These are phyloP conservation scores for Cynopterus sphinx DNA, from an alignment of 2,797 vertebrate genomes.

Conservation along the genomic window DNA sequence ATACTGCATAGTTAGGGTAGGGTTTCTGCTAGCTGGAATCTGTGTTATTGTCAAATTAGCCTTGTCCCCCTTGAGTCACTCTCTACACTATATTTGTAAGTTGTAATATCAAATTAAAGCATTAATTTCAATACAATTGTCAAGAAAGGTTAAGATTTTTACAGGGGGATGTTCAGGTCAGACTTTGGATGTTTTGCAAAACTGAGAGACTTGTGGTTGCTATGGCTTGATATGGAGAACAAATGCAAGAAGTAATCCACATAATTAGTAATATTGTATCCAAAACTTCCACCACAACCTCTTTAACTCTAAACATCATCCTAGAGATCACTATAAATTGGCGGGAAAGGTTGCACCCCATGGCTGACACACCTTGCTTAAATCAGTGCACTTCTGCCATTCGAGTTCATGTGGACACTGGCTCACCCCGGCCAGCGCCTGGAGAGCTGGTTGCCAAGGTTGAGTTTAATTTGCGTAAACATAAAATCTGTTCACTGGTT, in stretches of 20 bases:
- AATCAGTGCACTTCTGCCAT: background rate
- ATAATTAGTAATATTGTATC: background rate
- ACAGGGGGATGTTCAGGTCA: background rate
- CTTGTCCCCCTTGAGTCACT: background rate
- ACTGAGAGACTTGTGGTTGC: background rate
- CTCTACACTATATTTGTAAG: background rate
- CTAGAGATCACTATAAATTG: background rate
- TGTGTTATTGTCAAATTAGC: constrained; percentile 15
- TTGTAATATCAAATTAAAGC: constrained; percentile 33
- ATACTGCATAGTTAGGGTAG: background rate
- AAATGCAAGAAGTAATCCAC: background rate
- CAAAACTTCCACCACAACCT: background rate
- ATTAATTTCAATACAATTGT: background rate
- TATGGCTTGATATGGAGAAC: background rate
- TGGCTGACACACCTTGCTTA: background rate
- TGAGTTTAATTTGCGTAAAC: constrained; percentile 59
- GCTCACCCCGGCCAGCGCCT: background rate
- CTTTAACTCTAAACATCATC: background rate
- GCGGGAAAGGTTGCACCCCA: background rate
- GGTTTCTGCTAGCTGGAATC: background rate
- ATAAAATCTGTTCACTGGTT: constrained; percentile 36
- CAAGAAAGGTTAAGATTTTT: background rate
- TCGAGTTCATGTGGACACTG: background rate
- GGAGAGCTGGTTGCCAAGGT: background rate
- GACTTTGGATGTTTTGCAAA: constrained; percentile 2